A percentile compares a stretch with the other conserved stretches of the same genome.
These are phyloP conservation scores for Neocrepidodera transversa DNA, from an alignment of 2,888 invertebrate species.

Conservation along the genomic window DNA sequence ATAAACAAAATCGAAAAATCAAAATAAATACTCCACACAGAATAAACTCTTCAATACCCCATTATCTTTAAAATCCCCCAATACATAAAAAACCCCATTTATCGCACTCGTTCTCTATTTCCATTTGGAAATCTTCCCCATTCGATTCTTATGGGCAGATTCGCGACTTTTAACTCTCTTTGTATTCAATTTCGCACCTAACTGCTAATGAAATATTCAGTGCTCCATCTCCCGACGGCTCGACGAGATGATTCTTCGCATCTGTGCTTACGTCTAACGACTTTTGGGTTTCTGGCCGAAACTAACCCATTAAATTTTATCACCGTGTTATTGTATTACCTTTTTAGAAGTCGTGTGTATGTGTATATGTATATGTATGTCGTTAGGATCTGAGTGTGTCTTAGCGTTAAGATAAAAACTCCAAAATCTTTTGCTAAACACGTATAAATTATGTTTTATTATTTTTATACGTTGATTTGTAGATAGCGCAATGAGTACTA, in stretches of 20 bases:
- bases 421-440: conserved; percentile 12
- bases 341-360: conserved; percentile 24
- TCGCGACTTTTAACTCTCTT: conserved; percentile 26
- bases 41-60: no score
- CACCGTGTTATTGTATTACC: conserved; percentile 24
- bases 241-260: conserved; percentile 25
- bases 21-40: no score
- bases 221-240: conserved; percentile 31
- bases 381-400: conserved; percentile 18
- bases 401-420: not conserved
- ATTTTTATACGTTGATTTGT: no score
- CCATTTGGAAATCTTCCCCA: conserved; percentile 20
- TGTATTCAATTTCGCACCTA: conserved; percentile 35
- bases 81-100: conserved; percentile 14
- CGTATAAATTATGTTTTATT: conserved; percentile 2
- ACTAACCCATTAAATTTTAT: conserved; percentile 34
- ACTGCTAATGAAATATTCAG: conserved; percentile 40
- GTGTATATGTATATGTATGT: conserved; percentile 14
- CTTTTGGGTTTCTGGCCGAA: conserved; percentile 28
- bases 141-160: conserved; percentile 26
- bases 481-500: no score
- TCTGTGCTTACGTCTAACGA: conserved; percentile 30
- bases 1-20: no score
- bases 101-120: conserved; percentile 21
- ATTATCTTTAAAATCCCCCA: not conserved